These are phyloP conservation scores for Microcebus jonahi DNA, from an alignment of 2,113 vertebrate species.

Conservation along the genomic window DNA sequence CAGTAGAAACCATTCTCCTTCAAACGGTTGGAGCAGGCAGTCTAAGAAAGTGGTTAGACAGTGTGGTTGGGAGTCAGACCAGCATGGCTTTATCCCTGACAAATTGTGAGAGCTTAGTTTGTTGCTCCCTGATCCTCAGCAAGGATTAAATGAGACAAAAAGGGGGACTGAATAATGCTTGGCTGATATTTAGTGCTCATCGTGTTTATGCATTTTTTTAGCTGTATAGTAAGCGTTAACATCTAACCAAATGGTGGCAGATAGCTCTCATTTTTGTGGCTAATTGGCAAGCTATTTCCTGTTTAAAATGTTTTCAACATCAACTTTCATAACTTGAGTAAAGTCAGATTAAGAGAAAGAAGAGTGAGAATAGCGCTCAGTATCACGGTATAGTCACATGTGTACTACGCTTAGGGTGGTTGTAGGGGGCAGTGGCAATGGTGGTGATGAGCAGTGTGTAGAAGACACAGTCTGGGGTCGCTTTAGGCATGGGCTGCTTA, in stretches of 20 bases:
- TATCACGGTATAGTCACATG: background rate
- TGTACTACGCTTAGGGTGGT: background rate
- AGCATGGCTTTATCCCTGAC: background rate
- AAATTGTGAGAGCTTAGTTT: background rate
- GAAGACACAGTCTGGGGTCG: background rate
- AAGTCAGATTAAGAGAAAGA: background rate
- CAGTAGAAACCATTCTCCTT: background rate
- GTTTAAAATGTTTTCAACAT: background rate
- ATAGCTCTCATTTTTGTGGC: background rate
- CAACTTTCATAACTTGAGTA: background rate
- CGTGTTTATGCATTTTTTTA: background rate
- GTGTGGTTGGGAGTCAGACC: background rate
- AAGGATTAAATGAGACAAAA: background rate
- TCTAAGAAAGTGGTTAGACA: fast-evolving
- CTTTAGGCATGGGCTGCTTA: background rate
- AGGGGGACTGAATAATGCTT: background rate
- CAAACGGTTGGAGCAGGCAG: background rate
- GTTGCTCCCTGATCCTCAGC: background rate
- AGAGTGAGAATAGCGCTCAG: too few species aligned
- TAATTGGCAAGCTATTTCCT: background rate
- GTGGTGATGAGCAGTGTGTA: background rate
- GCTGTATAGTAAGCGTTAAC: background rate
- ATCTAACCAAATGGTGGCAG: background rate
- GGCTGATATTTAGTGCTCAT: background rate
- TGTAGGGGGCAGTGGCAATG: background rate